Evolutionary conservation across 2,888 invertebrate genomes (phyloP).

Genomic region (Pammene fasciana): DNA sequence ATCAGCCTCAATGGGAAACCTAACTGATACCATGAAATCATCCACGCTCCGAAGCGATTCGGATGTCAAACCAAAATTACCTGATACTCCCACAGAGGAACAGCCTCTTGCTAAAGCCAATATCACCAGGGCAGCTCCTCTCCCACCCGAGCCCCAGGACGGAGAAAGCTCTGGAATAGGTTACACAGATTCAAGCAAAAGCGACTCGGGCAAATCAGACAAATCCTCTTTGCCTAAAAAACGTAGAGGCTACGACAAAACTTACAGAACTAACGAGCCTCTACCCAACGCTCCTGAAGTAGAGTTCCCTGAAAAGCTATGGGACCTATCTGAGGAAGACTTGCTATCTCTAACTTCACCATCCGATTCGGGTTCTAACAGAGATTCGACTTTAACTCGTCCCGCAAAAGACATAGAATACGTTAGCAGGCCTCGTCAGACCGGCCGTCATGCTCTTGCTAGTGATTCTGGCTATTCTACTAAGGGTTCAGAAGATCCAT

Average conservation of each 20-base stretch:
- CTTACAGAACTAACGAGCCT: constrained; percentile 93
- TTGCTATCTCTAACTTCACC: constrained; percentile 80
- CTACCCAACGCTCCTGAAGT: constrained; percentile 88
- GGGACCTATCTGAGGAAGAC: constrained; percentile 89
- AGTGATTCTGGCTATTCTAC: constrained; percentile 79
- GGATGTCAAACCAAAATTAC: constrained; percentile 65
- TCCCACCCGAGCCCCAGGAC: constrained; percentile 65
- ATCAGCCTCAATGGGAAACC: constrained; percentile 80
- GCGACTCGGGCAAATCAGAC: constrained; percentile 79
- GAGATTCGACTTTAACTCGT: constrained; percentile 81
- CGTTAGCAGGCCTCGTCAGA: constrained; percentile 83
- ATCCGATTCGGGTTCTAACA: constrained; percentile 84
- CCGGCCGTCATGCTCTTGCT: constrained; percentile 82
- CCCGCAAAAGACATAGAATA: constrained; percentile 86
- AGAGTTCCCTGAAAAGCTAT: constrained; percentile 91
- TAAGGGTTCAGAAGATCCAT: constrained; percentile 75
- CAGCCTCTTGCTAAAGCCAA: constrained; percentile 57
- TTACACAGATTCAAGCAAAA: constrained; percentile 78
- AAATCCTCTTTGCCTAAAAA: constrained; percentile 83
- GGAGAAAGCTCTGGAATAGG: constrained; percentile 81
- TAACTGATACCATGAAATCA: constrained; percentile 78
- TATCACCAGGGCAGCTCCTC: constrained; percentile 65
- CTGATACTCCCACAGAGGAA: constrained; percentile 71
- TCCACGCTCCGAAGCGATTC: constrained; percentile 71
- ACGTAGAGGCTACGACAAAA: constrained; percentile 89